These are phyloP conservation scores for Aporrectodea caliginosa DNA, from an alignment of 1,140 invertebrate genomes.

Conservation along the genomic window DNA sequence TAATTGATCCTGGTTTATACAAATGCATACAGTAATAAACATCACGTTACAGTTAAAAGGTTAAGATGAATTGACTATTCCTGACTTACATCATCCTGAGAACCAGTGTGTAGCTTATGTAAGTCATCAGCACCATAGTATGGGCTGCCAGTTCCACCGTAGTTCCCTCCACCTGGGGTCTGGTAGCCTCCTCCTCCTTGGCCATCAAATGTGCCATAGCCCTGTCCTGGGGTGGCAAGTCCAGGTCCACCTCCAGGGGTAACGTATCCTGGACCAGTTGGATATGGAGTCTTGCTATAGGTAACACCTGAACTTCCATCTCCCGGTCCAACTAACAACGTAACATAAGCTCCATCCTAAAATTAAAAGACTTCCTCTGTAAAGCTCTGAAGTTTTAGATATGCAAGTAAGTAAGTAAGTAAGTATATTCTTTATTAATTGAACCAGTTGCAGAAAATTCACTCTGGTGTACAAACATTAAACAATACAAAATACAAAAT, in stretches of 20 bases:
- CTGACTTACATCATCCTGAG: neutral
- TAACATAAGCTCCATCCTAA: slow-evolving; percentile 18
- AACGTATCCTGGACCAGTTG: slow-evolving; percentile 9
- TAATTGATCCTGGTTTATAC: no score
- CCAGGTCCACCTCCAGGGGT: slow-evolving; percentile 16
- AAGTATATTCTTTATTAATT: no score
- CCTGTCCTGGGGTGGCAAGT: neutral
- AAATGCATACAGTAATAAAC: no score
- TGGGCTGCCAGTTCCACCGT: neutral
- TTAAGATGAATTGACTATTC: no score
- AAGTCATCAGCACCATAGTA: neutral
- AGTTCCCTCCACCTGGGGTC: neutral
- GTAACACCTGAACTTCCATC: slow-evolving; percentile 5
- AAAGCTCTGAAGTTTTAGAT: no score
- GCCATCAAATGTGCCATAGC: no score
- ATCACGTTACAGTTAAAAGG: no score
- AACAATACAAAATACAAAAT: no score
- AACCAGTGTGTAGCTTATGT: neutral
- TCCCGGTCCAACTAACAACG: slow-evolving; percentile 5
- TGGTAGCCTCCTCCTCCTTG: neutral
- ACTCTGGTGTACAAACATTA: no score
- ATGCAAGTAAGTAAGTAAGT: no score
- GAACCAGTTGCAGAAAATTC: no score
- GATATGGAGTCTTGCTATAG: slow-evolving; percentile 24
- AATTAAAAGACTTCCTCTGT: no score